Evolutionary conservation across 2,888 invertebrate species (phyloP), one percentile per base, ranked within the genome.

Genomic region (Dendrolimus houi): DNA sequence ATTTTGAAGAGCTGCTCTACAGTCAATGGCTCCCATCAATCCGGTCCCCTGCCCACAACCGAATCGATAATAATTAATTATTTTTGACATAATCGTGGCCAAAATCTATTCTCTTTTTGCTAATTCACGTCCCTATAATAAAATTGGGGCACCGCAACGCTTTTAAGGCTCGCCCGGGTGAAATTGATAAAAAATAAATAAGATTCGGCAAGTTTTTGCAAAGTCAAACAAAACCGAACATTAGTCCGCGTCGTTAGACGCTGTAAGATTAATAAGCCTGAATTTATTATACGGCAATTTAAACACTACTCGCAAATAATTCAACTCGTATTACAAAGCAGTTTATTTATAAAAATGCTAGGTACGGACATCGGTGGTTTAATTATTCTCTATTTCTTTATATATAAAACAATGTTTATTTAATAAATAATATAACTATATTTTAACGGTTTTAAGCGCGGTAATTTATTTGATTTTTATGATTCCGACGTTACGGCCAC

Each of bases 21-120:
- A 73, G 71, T 72, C 75, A 60, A 70, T 75, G 74, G 70, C 76
- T 72, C 75, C 81, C 86, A 81, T 87, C 89, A 85, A 85, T 84
- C 83, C 80, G 69, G 81, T 77, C 86, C 86, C 85, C 83, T 78
- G 79, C 77, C 73, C 79, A 77, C 74, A 70, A 69, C 73, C 72
- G 81, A 92, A 92, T 92, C 92, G 92, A 92, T 92, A 92, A 92
- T 93, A 93, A 93, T 93, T 93, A 93, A 93, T 93, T 93, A 93
- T 93, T 93, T 93, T 93, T 92, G 93, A 93, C 93, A 92, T 93
- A 93, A 93, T 93, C 93, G 92, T 92, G 80, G 85, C 91, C 87
- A 79, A 90, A 91, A 91, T 92, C 92, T 92, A 92, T 92, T 92
- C 92, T 92, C 91, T 92, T 92, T 90, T 92, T 92, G 92, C 92